Percentiles rank a stretch among this genome's conserved stretches.
These are phyloP conservation scores for Cottus gobio DNA, from an alignment of 2,113 vertebrate genomes.

Conservation along the genomic window DNA sequence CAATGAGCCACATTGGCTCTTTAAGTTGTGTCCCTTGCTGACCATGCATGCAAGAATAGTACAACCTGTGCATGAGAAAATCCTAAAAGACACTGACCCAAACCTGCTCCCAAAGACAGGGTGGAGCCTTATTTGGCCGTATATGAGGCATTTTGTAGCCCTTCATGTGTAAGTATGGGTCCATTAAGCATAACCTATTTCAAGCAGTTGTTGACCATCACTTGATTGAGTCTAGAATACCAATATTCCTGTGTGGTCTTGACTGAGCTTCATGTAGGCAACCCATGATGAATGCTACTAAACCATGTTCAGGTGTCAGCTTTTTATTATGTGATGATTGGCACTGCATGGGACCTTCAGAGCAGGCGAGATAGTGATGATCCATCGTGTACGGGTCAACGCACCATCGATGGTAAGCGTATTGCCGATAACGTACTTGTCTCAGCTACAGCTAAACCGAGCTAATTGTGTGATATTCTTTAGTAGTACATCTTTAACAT, in stretches of 20 bases:
- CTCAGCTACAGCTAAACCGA: no score
- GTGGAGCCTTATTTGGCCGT: not conserved
- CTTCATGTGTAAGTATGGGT: not conserved
- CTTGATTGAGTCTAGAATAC: not conserved
- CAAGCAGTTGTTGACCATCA: not conserved
- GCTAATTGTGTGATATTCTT: no score
- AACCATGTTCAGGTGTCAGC: not conserved
- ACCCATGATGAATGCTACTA: not conserved
- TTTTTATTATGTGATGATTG: not conserved
- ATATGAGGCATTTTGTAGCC: not conserved
- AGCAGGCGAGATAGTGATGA: no score
- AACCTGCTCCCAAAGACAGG: not conserved
- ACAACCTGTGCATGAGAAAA: not conserved
- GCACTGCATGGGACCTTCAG: no score
- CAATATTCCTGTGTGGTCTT: not conserved
- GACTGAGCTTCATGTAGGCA: not conserved
- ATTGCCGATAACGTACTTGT: no score
- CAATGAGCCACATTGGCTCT: not conserved
- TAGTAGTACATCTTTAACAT: no score
- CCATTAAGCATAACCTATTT: not conserved
- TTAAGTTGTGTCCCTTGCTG: not conserved
- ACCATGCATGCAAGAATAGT: not conserved
- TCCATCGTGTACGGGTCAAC: no score
- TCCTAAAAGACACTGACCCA: not conserved
- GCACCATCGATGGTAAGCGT: no score